Evolutionary conservation across 2,888 invertebrate genomes (phyloP).

Genomic region (Apotomis betuletana): DNA sequence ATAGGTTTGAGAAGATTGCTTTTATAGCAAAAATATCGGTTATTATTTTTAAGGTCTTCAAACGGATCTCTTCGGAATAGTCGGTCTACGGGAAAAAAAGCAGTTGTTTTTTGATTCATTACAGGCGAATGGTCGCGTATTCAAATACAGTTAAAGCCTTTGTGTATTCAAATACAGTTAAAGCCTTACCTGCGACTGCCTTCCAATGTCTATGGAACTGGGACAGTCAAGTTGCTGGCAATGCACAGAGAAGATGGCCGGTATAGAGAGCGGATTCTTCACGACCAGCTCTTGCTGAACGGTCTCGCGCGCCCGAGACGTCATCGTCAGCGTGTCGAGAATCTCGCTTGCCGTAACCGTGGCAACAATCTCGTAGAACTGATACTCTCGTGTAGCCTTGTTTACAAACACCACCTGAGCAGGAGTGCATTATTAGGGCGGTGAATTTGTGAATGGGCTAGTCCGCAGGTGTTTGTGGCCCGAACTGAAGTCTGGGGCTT

Average conservation of each 20-base stretch:
- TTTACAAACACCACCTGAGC: constrained; percentile 71
- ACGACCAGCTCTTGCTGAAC: constrained; percentile 63
- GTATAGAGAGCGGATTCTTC: constrained; percentile 62
- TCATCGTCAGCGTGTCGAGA: constrained; percentile 65
- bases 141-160: too few relatives aligned
- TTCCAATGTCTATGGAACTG: constrained; percentile 57
- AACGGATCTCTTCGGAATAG: not conserved
- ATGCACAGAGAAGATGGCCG: constrained; percentile 57
- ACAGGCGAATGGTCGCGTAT: not conserved
- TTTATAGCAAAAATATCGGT: too few relatives aligned
- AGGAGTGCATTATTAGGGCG: not conserved
- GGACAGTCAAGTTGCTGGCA: constrained; percentile 62
- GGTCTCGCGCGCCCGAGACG: constrained; percentile 68
- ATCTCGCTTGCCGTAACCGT: constrained; percentile 63
- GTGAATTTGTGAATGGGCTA: too few relatives aligned
- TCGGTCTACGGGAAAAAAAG: too few relatives aligned
- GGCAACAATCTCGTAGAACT: constrained; percentile 67
- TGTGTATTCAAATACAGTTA: too few relatives aligned
- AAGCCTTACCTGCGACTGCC: constrained; percentile 67
- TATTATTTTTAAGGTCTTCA: too few relatives aligned
- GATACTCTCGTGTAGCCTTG: constrained; percentile 66
- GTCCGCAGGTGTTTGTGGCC: too few relatives aligned
- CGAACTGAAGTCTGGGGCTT: too few relatives aligned
- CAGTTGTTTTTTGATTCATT: too few relatives aligned
- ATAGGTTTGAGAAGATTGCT: too few relatives aligned